Percentiles rank a stretch among this genome's conserved stretches.
These are phyloP conservation scores for Drosophila ohnishii DNA, from an alignment of 1,140 invertebrate species.

Conservation along the genomic window DNA sequence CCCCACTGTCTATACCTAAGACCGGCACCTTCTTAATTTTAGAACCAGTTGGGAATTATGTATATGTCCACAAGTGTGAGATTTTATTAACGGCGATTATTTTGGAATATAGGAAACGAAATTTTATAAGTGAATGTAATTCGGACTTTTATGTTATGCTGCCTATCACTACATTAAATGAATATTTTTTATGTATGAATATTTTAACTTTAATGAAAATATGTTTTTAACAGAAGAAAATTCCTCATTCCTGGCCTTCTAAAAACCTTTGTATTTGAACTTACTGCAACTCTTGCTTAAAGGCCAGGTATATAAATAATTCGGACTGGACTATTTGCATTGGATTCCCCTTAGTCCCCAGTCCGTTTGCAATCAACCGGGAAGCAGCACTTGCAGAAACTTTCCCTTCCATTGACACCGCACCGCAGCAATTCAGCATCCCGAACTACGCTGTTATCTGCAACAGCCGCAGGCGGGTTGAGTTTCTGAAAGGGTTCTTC, in stretches of 20 bases:
- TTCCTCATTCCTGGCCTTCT: neutral
- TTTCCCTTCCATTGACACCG: slow-evolving; percentile 42
- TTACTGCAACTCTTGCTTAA: neutral
- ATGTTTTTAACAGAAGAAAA: neutral
- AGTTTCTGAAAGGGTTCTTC: slow-evolving; percentile 45
- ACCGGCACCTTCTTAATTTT: no score
- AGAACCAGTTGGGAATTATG: no score
- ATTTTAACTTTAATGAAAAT: no score
- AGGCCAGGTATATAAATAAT: neutral
- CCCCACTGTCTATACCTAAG: no score
- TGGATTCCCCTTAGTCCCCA: slow-evolving; percentile 1
- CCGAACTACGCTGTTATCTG: slow-evolving; percentile 10
- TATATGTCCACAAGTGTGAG: no score
- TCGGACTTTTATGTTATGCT: no score
- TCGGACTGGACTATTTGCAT: slow-evolving; percentile 9
- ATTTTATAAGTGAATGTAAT: no score
- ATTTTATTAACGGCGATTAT: no score
- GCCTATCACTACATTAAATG: neutral
- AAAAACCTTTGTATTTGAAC: neutral
- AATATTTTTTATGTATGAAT: neutral
- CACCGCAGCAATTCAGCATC: slow-evolving; percentile 33
- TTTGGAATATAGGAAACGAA: no score
- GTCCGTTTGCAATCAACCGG: slow-evolving; percentile 12
- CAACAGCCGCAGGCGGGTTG: slow-evolving; percentile 19
- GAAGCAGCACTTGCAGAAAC: slow-evolving; percentile 30